phyloP scores from a whole-genome alignment of 2,113 vertebrate genomes.

The Cichladusa arquata region DNA sequence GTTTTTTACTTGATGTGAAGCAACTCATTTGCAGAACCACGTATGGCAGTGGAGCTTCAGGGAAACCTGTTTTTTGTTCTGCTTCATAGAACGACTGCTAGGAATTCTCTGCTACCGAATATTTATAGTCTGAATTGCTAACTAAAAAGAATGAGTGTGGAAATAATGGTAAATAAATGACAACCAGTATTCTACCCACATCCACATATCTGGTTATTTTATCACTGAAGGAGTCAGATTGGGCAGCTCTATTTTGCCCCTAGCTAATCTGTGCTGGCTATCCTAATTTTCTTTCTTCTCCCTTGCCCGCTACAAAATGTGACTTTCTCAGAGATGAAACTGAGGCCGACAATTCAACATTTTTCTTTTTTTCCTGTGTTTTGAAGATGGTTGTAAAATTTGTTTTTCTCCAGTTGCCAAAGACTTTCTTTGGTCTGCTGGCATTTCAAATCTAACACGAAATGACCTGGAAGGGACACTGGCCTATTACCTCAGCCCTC shows the following conservation, averaged over 20 bases:
- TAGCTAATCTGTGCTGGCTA: background rate
- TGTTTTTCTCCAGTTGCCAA: background rate
- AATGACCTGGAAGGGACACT: fast-evolving
- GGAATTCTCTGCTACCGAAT: background rate
- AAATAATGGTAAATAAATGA: background rate
- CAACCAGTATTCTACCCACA: background rate
- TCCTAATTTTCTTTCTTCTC: background rate
- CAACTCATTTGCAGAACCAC: background rate
- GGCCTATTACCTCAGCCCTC: background rate
- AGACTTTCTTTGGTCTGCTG: background rate
- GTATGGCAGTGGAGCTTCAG: background rate
- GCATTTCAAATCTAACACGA: background rate
- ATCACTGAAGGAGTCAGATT: background rate
- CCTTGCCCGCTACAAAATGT: background rate
- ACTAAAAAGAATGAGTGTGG: background rate
- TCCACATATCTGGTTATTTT: background rate
- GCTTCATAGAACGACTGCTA: background rate
- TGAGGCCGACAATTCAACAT: background rate
- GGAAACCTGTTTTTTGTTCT: background rate
- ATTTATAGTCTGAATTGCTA: background rate
- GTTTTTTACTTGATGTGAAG: background rate
- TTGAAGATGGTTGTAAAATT: background rate
- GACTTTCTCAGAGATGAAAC: background rate
- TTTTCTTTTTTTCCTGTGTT: background rate
- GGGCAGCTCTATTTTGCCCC: background rate